phyloP scores from a whole-genome alignment of 2,888 invertebrate species.

The Resseliella maxima region DNA sequence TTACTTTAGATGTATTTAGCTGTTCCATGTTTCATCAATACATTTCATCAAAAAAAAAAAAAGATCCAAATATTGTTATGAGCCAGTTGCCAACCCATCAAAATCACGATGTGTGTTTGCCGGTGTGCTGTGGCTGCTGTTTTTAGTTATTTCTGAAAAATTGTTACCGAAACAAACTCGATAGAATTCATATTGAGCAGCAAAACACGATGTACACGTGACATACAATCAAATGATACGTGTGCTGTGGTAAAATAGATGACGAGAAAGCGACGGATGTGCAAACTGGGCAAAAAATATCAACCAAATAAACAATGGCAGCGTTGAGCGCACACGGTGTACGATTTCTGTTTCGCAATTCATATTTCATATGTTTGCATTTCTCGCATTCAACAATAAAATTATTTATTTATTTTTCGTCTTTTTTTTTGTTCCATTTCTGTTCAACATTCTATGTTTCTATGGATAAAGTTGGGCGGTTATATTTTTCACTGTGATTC shows the following conservation, averaged over 20 bases:
- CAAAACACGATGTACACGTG: conserved; percentile 36
- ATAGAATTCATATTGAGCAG: conserved; percentile 7
- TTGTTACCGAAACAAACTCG: neutral
- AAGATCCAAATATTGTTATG: neutral
- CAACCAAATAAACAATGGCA: conserved; percentile 26
- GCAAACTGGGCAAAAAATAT: conserved; percentile 18
- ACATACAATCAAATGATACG: conserved; percentile 53
- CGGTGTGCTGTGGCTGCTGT: neutral
- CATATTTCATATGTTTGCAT: conserved; percentile 52
- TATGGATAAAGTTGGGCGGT: conserved; percentile 1
- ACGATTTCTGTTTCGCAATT: conserved; percentile 55
- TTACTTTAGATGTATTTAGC: too few species aligned
- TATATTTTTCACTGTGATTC: neutral
- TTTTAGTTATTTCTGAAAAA: neutral
- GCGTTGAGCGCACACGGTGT: neutral
- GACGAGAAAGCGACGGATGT: neutral
- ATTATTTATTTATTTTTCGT: too few species aligned
- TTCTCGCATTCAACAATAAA: conserved; percentile 27
- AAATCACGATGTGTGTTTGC: neutral
- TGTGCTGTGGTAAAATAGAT: neutral
- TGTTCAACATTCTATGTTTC: neutral
- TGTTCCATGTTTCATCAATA: neutral
- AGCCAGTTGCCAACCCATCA: conserved; percentile 20
- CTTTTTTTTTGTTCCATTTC: neutral
- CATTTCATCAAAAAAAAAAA: neutral